Evolutionary conservation across 1,140 invertebrate genomes (phyloP).

Genomic region (Argopecten irradians): DNA sequence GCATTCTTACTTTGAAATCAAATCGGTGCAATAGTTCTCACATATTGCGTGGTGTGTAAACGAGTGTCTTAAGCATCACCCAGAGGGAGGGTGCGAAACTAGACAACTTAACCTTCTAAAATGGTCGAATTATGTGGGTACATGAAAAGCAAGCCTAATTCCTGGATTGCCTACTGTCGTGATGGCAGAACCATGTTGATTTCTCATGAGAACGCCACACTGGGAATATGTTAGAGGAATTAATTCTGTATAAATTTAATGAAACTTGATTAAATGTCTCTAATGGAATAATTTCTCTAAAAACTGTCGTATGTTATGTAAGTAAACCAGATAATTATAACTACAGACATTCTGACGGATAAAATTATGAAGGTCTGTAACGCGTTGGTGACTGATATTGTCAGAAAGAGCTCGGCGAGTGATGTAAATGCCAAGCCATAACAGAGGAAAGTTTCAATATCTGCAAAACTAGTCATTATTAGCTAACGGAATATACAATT

Average conservation of each 20-base stretch:
- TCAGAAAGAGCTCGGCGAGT: no score
- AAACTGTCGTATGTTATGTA: not conserved
- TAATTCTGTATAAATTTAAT: slow-evolving; percentile 24
- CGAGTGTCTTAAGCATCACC: not conserved
- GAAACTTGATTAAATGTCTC: slow-evolving; percentile 4
- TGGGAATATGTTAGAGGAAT: not conserved
- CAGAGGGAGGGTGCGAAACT: slow-evolving; percentile 19
- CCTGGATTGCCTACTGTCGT: not conserved
- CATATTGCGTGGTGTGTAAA: slow-evolving; percentile 15
- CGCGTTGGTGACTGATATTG: not conserved
- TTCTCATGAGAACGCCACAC: not conserved
- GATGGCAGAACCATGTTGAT: not conserved
- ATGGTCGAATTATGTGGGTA: slow-evolving; percentile 15
- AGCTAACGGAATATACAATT: no score
- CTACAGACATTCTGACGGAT: not conserved
- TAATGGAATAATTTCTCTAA: not conserved
- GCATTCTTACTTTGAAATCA: slow-evolving; percentile 22
- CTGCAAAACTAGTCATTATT: no score
- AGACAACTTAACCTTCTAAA: slow-evolving; percentile 13
- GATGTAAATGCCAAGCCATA: not conserved
- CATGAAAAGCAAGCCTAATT: slow-evolving; percentile 1
- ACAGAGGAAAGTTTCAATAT: not conserved
- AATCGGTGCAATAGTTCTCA: slow-evolving; percentile 15
- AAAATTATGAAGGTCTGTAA: not conserved
- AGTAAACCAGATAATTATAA: not conserved